These are phyloP conservation scores for Eilema depressum DNA, from an alignment of 2,888 invertebrate species.

Conservation along the genomic window DNA sequence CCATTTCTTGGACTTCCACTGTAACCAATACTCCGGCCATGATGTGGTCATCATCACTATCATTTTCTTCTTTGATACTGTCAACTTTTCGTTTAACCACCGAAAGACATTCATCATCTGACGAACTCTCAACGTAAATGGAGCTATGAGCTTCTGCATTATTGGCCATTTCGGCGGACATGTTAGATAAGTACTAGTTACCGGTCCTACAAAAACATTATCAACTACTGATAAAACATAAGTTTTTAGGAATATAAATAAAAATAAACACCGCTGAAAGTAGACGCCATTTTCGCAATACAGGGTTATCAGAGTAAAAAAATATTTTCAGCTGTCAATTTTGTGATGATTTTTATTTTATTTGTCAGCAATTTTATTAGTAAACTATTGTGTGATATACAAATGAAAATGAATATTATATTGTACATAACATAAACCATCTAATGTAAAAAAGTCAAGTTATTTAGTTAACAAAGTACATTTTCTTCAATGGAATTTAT, in stretches of 20 bases:
- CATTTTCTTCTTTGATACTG: conserved; percentile 32
- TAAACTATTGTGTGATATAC: not conserved
- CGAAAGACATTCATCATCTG: conserved; percentile 56
- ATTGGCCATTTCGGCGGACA: conserved; percentile 44
- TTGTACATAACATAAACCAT: not conserved
- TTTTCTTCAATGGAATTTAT: not conserved
- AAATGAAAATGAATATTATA: not conserved
- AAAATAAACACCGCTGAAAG: conserved; percentile 51
- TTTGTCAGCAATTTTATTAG: not conserved
- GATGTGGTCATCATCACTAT: conserved; percentile 51
- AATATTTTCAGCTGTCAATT: conserved; percentile 38
- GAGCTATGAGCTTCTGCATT: conserved; percentile 37
- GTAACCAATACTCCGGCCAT: conserved; percentile 54
- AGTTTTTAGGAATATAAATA: conserved; percentile 45
- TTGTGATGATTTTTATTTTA: too few species aligned
- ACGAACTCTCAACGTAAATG: conserved; percentile 49
- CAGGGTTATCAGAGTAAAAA: not conserved
- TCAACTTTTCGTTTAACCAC: conserved; percentile 51
- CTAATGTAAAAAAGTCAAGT: not conserved
- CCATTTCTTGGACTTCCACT: conserved; percentile 58
- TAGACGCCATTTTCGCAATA: conserved; percentile 52
- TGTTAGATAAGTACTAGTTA: conserved; percentile 19
- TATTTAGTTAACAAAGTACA: not conserved
- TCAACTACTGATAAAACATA: conserved; percentile 31
- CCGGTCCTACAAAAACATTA: conserved; percentile 32